Base-by-base conservation (phyloP, 2,113 vertebrate genomes). In the Cheilinus undulatus region DNA sequence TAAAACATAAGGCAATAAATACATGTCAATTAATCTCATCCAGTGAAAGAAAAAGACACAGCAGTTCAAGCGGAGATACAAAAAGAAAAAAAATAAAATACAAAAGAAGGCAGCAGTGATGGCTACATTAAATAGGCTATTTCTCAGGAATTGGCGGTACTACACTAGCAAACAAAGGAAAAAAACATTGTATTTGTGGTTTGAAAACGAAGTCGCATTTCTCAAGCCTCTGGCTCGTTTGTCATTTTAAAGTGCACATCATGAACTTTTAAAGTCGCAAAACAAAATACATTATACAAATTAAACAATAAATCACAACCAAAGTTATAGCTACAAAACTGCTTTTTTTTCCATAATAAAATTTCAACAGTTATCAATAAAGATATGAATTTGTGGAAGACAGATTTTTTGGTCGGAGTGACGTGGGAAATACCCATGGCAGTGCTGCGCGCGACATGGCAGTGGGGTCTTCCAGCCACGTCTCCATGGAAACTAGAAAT, bases 201-300 rank as follows among this genome's bases (percentile, higher is more conserved):
- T 67, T 77, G 71, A 83, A 88, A 86, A 90, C 75, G 89, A 86
- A 81, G 24, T 73, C 64, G 51, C 73, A 73, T 89, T 89, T 72
- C 53, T 87, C 82, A 89, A 93, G 92, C 94, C 93, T 92, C 86
- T 91, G 92, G 93, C 93, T 90, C 59, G 66, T 19, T n/a, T 72
- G 22, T 68, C 42, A 62, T 68, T 88, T 90, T 98, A 98, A 98
- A 98, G 97, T 97, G 97, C 96, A 95, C 93, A 92, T 90, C 72
- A 82, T 87, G 84, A 93, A 94, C 93, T 95, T 94, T 92, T 93
- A 76, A 93, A 94, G 87, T 89, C 40, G 78, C 84, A 89, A 66
- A 78, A 82, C 30, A 75, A 86, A 87, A 89, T 80, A 88, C 72
- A 85, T 82, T 57, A 80, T 52, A 84, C 45, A 73, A 76, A 83